These are phyloP conservation scores for Hirtodrosophila duncani DNA, from an alignment of 2,888 invertebrate genomes.

Conservation along the genomic window DNA sequence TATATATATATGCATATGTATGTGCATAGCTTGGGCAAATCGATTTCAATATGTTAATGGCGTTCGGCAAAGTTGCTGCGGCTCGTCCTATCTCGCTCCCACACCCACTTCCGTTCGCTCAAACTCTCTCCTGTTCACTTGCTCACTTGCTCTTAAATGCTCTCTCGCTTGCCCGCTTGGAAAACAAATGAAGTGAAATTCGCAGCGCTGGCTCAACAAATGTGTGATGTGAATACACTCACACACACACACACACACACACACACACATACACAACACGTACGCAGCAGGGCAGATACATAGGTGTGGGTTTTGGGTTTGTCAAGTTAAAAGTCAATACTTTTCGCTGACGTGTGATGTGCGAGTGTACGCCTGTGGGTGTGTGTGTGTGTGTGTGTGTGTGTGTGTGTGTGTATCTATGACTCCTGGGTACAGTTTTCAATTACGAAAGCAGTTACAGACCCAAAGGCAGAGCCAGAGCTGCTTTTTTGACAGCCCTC, in stretches of 20 bases:
- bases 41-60: slow-evolving; percentile 71
- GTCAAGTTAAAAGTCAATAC: slow-evolving; percentile 27
- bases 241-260: slow-evolving; percentile 7
- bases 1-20: not conserved
- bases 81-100: too few relatives aligned
- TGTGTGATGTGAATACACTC: slow-evolving; percentile 26
- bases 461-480: too few relatives aligned
- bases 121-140: too few relatives aligned
- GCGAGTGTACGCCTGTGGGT: not conserved
- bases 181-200: too few relatives aligned
- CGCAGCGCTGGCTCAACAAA: too few relatives aligned
- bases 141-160: too few relatives aligned
- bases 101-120: too few relatives aligned
- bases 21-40: slow-evolving; percentile 30
- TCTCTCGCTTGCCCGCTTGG: too few relatives aligned
- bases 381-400: slow-evolving; percentile 3
- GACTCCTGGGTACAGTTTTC: too few relatives aligned
- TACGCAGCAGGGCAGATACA: not conserved
- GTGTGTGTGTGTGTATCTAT: not conserved
- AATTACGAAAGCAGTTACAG: too few relatives aligned
- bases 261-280: not conserved
- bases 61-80: too few relatives aligned
- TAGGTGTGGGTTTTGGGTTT: not conserved
- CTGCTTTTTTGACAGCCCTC: too few relatives aligned
- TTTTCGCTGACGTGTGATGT: slow-evolving; percentile 15